Percentiles rank a stretch among this genome's conserved stretches.
Evolutionary conservation across 2,797 vertebrate species (phyloP).

Genomic region (Prionace glauca): DNA sequence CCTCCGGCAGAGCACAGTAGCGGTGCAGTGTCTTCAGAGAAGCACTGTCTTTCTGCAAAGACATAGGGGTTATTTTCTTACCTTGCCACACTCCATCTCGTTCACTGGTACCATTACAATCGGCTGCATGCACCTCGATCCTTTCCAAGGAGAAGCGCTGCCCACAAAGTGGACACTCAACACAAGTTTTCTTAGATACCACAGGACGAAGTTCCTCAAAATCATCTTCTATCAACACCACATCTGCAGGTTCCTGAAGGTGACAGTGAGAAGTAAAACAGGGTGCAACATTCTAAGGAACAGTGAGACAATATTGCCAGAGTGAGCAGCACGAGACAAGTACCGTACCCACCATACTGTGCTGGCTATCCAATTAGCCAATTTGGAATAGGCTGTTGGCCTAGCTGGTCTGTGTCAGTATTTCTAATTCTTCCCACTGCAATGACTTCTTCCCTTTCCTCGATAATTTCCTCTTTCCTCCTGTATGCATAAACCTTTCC

Average conservation of each 20-base stretch:
- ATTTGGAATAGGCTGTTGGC: background rate
- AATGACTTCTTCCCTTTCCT: background rate
- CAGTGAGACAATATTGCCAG: background rate
- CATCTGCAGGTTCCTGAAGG: background rate
- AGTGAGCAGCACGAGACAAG: background rate
- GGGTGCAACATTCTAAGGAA: background rate
- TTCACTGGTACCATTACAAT: background rate
- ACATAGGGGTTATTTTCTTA: background rate
- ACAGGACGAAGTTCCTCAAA: background rate
- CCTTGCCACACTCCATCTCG: background rate
- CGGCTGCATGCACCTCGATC: conserved; percentile 14
- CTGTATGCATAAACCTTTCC: background rate
- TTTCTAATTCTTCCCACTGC: background rate
- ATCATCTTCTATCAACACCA: conserved; percentile 7
- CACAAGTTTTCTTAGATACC: background rate
- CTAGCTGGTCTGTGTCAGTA: background rate
- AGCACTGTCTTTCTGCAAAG: too few species aligned
- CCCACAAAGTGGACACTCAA: background rate
- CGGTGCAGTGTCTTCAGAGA: too few species aligned
- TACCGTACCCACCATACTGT: background rate
- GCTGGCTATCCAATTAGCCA: background rate
- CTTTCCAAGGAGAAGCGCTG: background rate
- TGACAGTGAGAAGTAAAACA: background rate
- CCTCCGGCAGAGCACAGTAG: too few species aligned
- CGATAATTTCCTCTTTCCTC: background rate